Evolutionary conservation across 2,113 vertebrate genomes (phyloP).

Genomic region (Odocoileus hemionus): DNA sequence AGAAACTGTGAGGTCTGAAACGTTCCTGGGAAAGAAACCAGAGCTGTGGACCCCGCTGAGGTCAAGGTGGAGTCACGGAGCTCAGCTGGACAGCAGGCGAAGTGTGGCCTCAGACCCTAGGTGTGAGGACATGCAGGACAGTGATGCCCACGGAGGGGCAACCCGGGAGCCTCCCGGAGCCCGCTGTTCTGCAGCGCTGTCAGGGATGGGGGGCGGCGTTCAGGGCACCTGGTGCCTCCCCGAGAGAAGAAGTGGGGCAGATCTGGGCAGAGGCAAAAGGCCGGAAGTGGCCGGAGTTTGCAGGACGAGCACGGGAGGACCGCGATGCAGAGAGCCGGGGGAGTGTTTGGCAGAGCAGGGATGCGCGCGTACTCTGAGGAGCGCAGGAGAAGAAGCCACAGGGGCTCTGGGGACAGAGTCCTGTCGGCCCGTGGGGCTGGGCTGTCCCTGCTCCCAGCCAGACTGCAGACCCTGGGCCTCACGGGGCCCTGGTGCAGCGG

Average conservation of each 20-base stretch:
- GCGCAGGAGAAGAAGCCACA: rapidly evolving
- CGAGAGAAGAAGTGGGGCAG: not conserved
- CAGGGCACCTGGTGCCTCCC: no score
- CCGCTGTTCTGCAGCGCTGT: no score
- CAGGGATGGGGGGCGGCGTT: rapidly evolving
- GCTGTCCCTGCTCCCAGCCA: not conserved
- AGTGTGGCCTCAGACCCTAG: not conserved
- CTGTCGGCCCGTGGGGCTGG: rapidly evolving
- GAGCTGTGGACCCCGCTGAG: not conserved
- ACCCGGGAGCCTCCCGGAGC: rapidly evolving
- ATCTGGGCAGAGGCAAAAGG: not conserved
- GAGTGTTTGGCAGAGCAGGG: rapidly evolving
- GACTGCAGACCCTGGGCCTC: not conserved
- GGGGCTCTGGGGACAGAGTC: rapidly evolving
- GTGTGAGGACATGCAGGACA: rapidly evolving
- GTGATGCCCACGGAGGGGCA: rapidly evolving
- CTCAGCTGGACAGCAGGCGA: not conserved
- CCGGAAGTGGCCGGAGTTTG: not conserved
- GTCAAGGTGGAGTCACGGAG: rapidly evolving
- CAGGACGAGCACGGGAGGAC: not conserved
- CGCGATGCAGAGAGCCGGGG: rapidly evolving
- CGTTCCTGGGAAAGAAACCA: no score
- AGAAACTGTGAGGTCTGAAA: not conserved
- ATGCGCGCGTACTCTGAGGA: rapidly evolving
- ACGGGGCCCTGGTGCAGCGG: rapidly evolving